Evolutionary conservation across 2,888 invertebrate genomes (phyloP).

Genomic region (Acanthosepion esculentum): DNA sequence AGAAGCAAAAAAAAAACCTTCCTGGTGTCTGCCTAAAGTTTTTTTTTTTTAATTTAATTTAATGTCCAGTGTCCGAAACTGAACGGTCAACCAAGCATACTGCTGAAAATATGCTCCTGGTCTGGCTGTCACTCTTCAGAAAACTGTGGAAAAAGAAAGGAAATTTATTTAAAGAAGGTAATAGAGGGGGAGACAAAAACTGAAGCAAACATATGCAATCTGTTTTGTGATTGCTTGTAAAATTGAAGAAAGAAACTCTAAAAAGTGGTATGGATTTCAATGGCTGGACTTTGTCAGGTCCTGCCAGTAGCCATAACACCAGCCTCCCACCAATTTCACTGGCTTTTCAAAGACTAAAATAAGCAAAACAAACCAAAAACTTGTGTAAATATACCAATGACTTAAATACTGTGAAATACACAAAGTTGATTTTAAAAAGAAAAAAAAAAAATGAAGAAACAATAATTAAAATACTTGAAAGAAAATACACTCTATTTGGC

Average conservation of each 20-base stretch:
- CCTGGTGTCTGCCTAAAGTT: neutral
- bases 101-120: neutral
- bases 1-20: neutral
- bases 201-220: neutral
- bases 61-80: neutral
- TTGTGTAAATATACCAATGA: neutral
- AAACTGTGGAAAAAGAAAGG: neutral
- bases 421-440: neutral
- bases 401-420: neutral
- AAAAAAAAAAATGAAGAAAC: neutral
- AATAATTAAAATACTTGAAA: neutral
- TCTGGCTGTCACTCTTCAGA: neutral
- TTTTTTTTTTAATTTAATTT: neutral
- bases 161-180: neutral
- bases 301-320: neutral
- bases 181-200: neutral
- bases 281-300: neutral
- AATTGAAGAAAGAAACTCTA: neutral
- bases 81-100: neutral
- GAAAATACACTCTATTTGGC: conserved; percentile 33
- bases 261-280: neutral
- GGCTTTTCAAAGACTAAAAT: neutral
- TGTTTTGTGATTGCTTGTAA: neutral
- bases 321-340: neutral
- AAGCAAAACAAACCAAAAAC: neutral